Percentiles rank a stretch among this genome's conserved stretches.
These are phyloP conservation scores for Engraulis encrasicolus DNA, from an alignment of 2,113 vertebrate species.

Conservation along the genomic window DNA sequence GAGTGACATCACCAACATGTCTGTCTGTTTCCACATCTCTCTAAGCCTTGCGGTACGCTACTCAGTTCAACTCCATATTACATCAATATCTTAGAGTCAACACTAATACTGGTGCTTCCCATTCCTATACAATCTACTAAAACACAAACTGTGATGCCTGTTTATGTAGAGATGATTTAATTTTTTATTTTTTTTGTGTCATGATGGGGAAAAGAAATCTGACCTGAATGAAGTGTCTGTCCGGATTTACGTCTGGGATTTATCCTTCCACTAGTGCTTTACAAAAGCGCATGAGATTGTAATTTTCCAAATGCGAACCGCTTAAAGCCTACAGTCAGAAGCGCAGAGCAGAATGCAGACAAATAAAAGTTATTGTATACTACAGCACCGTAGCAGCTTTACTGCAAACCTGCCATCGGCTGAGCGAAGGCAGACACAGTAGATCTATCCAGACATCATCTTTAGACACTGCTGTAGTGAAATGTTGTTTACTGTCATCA, in stretches of 20 bases:
- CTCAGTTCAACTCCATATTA: background rate
- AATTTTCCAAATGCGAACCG: no score
- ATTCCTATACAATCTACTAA: background rate
- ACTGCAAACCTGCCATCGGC: no score
- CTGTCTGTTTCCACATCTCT: background rate
- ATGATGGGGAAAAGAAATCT: background rate
- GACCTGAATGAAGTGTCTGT: no score
- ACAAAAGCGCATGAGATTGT: background rate
- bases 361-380: no score
- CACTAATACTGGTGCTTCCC: background rate
- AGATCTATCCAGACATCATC: no score
- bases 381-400: no score
- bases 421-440: no score
- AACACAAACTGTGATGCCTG: background rate
- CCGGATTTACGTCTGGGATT: background rate
- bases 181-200: background rate
- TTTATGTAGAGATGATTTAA: background rate
- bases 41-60: background rate
- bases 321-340: no score
- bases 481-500: no score
- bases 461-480: no score
- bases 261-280: background rate
- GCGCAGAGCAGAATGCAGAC: no score
- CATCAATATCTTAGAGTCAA: background rate
- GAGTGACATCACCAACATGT: no score